Conservation (phyloP, 2,113 vertebrate species). For the Platichthys stellatus region DNA sequence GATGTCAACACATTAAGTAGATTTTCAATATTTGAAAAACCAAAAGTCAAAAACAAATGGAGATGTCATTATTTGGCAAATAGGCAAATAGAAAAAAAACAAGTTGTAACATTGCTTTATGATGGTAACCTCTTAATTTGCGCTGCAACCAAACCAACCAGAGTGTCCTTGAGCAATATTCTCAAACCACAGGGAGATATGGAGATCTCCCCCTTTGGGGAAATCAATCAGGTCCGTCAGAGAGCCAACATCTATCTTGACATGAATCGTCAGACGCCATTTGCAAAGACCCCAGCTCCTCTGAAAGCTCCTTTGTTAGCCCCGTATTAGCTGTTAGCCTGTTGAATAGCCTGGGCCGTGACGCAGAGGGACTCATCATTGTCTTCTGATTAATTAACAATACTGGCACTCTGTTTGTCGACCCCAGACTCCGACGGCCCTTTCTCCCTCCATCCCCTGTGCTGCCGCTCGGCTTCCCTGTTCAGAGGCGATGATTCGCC, state of each 20-base stretch:
- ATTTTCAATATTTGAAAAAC: neutral
- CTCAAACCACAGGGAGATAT: neutral
- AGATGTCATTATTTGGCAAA: no score
- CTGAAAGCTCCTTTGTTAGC: constrained; percentile 38
- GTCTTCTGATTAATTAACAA: constrained; percentile 77
- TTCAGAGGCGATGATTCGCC: constrained; percentile 47
- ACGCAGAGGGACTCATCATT: constrained; percentile 63
- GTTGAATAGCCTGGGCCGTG: constrained; percentile 32
- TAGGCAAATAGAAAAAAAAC: no score
- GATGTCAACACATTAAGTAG: neutral
- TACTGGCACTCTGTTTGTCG: constrained; percentile 61
- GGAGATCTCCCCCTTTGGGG: constrained; percentile 18
- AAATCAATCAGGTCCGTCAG: constrained; percentile 32
- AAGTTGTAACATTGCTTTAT: neutral
- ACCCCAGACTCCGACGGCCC: constrained; percentile 42
- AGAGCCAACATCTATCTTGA: constrained; percentile 43
- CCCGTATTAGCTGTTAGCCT: constrained; percentile 55
- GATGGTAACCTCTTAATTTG: neutral
- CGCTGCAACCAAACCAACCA: neutral
- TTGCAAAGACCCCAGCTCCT: constrained; percentile 47
- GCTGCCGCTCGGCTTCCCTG: constrained; percentile 29
- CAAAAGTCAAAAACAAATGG: no score
- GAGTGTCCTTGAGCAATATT: neutral
- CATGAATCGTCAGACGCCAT: constrained; percentile 43
- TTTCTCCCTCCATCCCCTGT: constrained; percentile 41